Percentiles rank a stretch among this genome's conserved stretches.
phyloP scores from a whole-genome alignment of 1,140 invertebrate species.

The Pemphigus obesinymphae region DNA sequence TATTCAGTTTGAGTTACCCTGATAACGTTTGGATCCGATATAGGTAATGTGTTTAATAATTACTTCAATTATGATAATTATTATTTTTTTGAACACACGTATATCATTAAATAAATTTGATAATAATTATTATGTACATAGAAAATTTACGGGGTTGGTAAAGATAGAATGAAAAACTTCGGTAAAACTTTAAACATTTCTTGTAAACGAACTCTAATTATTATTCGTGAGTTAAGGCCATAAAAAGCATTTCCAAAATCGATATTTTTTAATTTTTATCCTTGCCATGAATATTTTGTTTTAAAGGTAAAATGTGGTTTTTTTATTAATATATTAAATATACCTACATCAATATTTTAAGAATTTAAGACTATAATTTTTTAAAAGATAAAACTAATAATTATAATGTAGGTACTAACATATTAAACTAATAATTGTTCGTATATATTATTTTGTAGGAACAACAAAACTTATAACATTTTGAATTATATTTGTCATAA shows the following conservation, averaged over 20 bases:
- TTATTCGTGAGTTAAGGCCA: conserved; percentile 19
- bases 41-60: background rate
- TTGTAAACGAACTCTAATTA: background rate
- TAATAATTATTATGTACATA: background rate
- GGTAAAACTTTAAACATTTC: conserved; percentile 6
- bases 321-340: background rate
- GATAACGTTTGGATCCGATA: no score
- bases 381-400: background rate
- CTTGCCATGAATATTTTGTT: background rate
- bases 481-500: background rate
- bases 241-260: background rate
- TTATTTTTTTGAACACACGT: background rate
- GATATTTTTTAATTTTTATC: background rate
- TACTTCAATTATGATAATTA: background rate
- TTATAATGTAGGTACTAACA: no score
- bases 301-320: background rate
- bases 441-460: background rate
- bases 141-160: background rate
- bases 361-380: background rate
- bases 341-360: no score
- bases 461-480: background rate
- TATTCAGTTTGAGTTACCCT: no score
- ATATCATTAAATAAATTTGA: background rate
- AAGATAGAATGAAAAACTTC: background rate
- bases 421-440: background rate